Evolutionary conservation across 2,797 vertebrate species (phyloP).

Genomic region (Gymnothorax reevesii): DNA sequence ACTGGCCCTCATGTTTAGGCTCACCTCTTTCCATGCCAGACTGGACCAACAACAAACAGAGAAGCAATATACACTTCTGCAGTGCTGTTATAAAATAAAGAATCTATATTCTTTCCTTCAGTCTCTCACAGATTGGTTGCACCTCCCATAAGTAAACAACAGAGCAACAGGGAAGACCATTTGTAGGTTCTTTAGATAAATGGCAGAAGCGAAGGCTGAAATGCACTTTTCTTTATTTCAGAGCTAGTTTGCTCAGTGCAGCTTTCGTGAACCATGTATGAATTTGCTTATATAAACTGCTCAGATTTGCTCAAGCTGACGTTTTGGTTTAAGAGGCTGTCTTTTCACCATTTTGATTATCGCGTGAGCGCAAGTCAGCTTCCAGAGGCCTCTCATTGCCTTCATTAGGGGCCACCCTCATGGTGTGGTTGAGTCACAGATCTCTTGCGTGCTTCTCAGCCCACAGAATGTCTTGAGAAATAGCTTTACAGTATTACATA

Average conservation of each 20-base stretch:
- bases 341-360: background rate
- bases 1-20: too few relatives aligned
- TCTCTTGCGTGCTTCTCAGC: background rate
- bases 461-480: background rate
- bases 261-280: background rate
- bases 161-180: background rate
- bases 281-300: background rate
- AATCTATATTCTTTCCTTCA: background rate
- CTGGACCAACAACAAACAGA: too few relatives aligned
- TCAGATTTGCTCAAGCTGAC: background rate
- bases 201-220: background rate
- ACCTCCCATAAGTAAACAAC: background rate
- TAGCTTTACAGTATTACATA: background rate
- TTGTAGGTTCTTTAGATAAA: background rate
- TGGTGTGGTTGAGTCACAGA: background rate
- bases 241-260: background rate
- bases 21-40: too few relatives aligned
- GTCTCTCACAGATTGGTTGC: background rate
- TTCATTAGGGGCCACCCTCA: background rate
- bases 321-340: background rate
- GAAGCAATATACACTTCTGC: background rate
- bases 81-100: background rate
- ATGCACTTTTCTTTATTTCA: background rate
- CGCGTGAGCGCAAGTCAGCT: background rate
- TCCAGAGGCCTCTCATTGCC: background rate